Conservation (phyloP, 1,140 invertebrate species). For the Condylostylus longicornis region DNA sequence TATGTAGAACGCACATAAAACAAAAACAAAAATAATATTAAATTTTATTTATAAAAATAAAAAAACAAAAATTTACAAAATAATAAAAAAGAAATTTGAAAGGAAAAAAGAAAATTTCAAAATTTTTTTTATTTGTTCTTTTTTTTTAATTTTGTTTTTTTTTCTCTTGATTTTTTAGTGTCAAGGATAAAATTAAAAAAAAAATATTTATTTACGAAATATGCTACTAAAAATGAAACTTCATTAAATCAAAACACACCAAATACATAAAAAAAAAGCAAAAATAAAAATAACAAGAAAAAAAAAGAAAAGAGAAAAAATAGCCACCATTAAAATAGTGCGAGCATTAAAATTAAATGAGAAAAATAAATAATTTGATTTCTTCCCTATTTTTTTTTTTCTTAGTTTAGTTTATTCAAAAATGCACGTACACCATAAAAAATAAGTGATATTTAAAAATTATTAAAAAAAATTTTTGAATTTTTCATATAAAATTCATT, state of each 20-base stretch:
- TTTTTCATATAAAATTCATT: no score
- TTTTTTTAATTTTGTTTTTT: not conserved
- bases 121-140: constrained; percentile 1
- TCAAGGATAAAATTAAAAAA: not conserved
- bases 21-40: not conserved
- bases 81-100: constrained; percentile 1
- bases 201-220: not conserved
- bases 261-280: constrained; percentile 4
- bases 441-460: no score
- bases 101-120: not conserved
- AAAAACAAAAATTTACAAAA: not conserved
- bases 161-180: not conserved
- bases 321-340: no score
- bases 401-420: no score
- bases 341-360: no score
- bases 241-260: not conserved
- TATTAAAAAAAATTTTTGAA: no score
- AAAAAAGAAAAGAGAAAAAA: constrained; percentile 3
- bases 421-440: no score
- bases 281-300: constrained; percentile 3
- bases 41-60: not conserved
- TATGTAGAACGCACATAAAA: no score
- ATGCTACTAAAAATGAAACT: constrained; percentile 1
- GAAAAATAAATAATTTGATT: no score
- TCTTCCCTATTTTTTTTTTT: no score